Conservation (phyloP, 2,888 invertebrate genomes). For the Orgyia antiqua region DNA sequence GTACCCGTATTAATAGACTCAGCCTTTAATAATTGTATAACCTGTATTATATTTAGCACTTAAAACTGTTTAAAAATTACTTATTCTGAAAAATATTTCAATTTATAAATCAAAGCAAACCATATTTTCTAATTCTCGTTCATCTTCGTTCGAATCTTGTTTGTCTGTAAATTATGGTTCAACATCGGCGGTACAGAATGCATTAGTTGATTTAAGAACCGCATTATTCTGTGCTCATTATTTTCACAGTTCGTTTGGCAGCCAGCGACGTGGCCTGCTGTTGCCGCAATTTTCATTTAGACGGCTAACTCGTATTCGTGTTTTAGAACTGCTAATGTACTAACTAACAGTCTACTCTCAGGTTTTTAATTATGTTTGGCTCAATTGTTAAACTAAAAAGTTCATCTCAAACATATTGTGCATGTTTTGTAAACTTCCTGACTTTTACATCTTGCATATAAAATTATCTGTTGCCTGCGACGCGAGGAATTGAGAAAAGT, state of each 20-base stretch:
- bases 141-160: constrained; percentile 16
- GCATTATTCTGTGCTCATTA: constrained; percentile 52
- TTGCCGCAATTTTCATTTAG: constrained; percentile 40
- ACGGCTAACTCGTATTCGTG: constrained; percentile 31
- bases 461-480: no score
- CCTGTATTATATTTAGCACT: no score
- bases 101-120: no score
- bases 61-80: no score
- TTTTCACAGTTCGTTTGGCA: constrained; percentile 66
- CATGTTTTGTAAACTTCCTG: no score
- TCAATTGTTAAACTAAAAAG: constrained; percentile 15
- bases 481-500: no score
- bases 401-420: no score
- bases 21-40: no score
- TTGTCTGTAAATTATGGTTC: constrained; percentile 24
- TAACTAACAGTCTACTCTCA: constrained; percentile 34
- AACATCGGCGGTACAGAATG: constrained; percentile 29
- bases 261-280: constrained; percentile 30
- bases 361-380: constrained; percentile 26
- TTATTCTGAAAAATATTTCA: no score
- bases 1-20: no score
- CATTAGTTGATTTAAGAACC: constrained; percentile 59
- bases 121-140: no score
- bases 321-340: constrained; percentile 38
- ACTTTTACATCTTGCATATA: no score